Base-by-base conservation (phyloP, 2,888 invertebrate genomes). In the Galerucella nymphaeae region DNA sequence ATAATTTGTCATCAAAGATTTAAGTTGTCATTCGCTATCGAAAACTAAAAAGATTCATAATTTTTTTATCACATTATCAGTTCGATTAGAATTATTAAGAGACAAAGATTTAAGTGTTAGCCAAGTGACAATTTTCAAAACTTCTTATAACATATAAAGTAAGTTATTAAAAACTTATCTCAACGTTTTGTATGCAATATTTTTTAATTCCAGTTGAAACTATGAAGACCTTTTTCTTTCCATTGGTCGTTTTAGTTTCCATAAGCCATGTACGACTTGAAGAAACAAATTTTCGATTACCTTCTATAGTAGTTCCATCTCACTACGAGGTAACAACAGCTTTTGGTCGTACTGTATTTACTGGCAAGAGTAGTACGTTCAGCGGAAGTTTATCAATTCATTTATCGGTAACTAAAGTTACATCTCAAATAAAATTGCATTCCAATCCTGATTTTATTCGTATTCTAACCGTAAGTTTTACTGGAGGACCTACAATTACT, bases 351-450 rank as follows among this genome's bases (percentile, higher is more conserved):
- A 48, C 16, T 18, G 66, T 65, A 18, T 73, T 73, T 50, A 50
- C 55, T n/a, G 62, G 59, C 11, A 41, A 13, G 10, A n/a, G 42
- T 14, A 61, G 41, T 20, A 50, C 41, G 16, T 75, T 64, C 16
- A 53, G 18, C 11, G 72, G 74, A 38, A 53, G 20, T 8, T 70
- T 70, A 3, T 18, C 13, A 6, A 75, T 76, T 45, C 14, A 11
- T n/a, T 67, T 75, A 50, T 2, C 9, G 13, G 67, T 75, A 10
- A 58, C 57, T 14, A 16, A 73, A 30, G 10, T 8, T 5, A 45
- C 62, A 14, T 23, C 69, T 5, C 14, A 38, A 18, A 66, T 76
- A 50, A 42, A 67, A 30, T 45, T 76, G 6, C 76, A 76, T 62
- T 71, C 72, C 1, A 58, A 70, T 59, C 41, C 38, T 2, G 45